Evolutionary conservation across 2,113 vertebrate species (phyloP), one percentile per base, ranked within the genome.

Genomic region (Phrynosoma platyrhinos): DNA sequence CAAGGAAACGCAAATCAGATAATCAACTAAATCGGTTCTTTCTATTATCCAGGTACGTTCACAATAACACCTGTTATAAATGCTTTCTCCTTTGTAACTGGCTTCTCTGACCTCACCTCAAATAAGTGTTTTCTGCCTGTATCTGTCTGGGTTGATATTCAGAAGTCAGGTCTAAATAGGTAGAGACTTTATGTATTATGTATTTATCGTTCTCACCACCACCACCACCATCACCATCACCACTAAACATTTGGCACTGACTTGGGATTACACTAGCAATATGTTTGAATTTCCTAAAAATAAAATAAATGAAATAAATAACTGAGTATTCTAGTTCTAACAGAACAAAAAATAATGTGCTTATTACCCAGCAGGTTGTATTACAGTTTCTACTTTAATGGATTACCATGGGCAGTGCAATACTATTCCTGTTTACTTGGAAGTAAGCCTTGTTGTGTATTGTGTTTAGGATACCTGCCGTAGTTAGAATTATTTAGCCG

Each of bases 341-440:
- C 97, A 95, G 94, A 96, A 96, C 96, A 93, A 95, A 88, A 95
- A 97, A 93, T 95, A 95, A 96, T 94, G 87, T 89, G 94, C 89
- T 95, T 93, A 91, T 90, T 95, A 91, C 93, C 94, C 95, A 96
- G 97, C 94, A 94, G 92, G 93, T 87, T 88, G 88, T 87, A 94
- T 87, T 92, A 94, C 79, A 52, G 0, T 89, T 96, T 93, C 91
- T 88, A 94, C 96, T 95, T 95, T 93, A 95, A 96, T 95, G 94
- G 91, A 95, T 93, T 95, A 91, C 58, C 86, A 82, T 91, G 2
- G 16, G n/a, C n/a, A 58, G 16, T 18, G 25, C n/a, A 71, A 72
- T 71, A 23, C 14, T 77, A 71, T 40, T 25, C 23, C 79, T 21
- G 25, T 9, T 64, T 52, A 52, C 14, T 58, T 58, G 2, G 32